Base-by-base conservation (phyloP, 2,113 vertebrate genomes). In the pig (Sus scrofa) region DNA sequence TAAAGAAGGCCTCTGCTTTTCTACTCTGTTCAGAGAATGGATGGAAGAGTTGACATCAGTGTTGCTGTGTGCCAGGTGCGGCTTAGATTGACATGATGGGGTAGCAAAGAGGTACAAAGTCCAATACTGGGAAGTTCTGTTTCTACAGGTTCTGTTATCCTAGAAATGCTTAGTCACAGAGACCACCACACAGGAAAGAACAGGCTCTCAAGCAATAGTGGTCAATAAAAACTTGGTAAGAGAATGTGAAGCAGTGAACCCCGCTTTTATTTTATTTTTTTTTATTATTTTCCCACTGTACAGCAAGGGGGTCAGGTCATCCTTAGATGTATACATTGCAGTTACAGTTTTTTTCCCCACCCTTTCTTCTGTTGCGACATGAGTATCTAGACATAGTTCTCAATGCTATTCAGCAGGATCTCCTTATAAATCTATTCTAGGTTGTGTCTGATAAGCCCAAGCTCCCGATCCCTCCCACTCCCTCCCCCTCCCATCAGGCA, bases 111-210 rank as follows among this genome's bases (percentile, higher is more conserved):
- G 20, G 22, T 27, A n/a, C 39, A 39, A 8, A 63, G 34, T 44
- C 74, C 13, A 93, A 52, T 26, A 50, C 73, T 12, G 52, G 73
- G 30, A 44, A 27, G 12, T 89, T 91, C 67, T 71, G 34, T 89
- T 89, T 95, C 89, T 60, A 1, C 77, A 34, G 89, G 77, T 71
- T 63, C 95, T 63, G 44, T 58, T 79, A 60, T 58, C 52, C 30
- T 91, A 32, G 89, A 95, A 52, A 73, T 85, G 88, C 20, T 83
- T 71, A 89, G 94, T 84, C 89, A 63, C 83, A 95, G 86, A 90
- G 86, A 79, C 37, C 44, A 62, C 70, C 60, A 39, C 27, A 20
- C 26, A 73, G 74, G 60, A 65, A 39, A 67, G 60, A 83, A 60
- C 74, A 15, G 81, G 30, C 16, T 13, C 78, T 90, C 3, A 12